These are phyloP conservation scores for Myxocyprinus asiaticus DNA, from an alignment of 2,113 vertebrate genomes.

Conservation along the genomic window DNA sequence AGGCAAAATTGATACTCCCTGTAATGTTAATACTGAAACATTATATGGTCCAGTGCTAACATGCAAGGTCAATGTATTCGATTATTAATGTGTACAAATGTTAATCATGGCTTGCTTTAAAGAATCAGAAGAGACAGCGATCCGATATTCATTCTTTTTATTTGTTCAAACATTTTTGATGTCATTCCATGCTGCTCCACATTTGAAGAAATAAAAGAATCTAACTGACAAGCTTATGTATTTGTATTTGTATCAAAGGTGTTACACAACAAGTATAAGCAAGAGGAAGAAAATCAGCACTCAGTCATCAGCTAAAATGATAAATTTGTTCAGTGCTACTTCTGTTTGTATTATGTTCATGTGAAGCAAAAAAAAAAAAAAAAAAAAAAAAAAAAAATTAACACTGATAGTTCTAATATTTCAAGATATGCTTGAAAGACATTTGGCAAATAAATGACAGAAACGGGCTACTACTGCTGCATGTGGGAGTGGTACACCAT, in stretches of 20 bases:
- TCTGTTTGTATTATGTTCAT: not conserved
- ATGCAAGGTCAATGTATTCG: constrained; percentile 9
- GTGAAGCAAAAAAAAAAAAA: not conserved
- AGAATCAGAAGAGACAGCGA: constrained; percentile 79
- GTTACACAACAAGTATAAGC: constrained; percentile 1
- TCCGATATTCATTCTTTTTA: constrained; percentile 69
- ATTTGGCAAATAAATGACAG: not conserved
- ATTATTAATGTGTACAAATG: constrained; percentile 59
- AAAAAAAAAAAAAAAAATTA: too few species aligned
- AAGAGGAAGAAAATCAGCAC: constrained; percentile 6
- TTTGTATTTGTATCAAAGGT: not conserved
- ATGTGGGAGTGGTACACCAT: not conserved
- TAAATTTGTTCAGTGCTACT: too few species aligned
- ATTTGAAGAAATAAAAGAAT: constrained; percentile 82
- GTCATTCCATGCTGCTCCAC: constrained; percentile 97
- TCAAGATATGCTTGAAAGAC: not conserved
- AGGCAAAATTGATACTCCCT: not conserved
- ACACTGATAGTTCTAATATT: not conserved
- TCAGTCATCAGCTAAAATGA: not conserved
- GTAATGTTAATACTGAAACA: constrained; percentile 33
- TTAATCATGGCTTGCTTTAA: constrained; percentile 86
- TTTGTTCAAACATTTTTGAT: constrained; percentile 81
- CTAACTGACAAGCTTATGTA: constrained; percentile 62
- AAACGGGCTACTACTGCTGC: not conserved
- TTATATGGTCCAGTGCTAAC: constrained; percentile 29